Evolutionary conservation across 2,113 vertebrate species (phyloP), one percentile per base, ranked within the genome.

Genomic region (Danio rerio): DNA sequence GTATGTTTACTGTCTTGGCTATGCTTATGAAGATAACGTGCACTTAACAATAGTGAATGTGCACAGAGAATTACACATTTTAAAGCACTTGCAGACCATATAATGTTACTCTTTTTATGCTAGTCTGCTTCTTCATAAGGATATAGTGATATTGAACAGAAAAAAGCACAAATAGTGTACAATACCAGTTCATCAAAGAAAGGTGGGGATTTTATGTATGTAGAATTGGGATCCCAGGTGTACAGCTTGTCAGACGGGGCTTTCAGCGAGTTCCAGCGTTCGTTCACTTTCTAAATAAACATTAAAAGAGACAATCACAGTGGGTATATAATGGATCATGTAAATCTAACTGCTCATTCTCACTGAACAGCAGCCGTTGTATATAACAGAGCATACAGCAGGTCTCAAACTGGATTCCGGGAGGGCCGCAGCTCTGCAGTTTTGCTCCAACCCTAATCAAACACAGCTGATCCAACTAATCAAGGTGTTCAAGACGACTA

Each of bases 131-230:
- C 43, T 65, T 65, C 40, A 8, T 65, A 5, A 43, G 15, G 13
- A 13, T 66, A 45, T 16, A 11, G 5, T 1, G 9, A 3, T n/a
- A 21, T 5, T 42, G 0, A 70, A 45, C 63, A 4, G 50, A 18
- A 52, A 3, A 65, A 65, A 6, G 49, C 49, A 52, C 1, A 61
- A 40, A 21, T n/a, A 13, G 6, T 21, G 13, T n/a, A 11, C 3
- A 89, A 0, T 94, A 99, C 98, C 96, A 99, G 91, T 78, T 94
- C 95, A 79, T 96, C 91, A 81, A 99, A 99, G 91, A 99, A 99
- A 0, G 98, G 97, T 0, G 98, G 98, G 15, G 97, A 96, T 87
- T 99, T 99, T 90, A 99, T 99, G 81, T 99, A 99, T 0, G 98
- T 99, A 15, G 98, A 99, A 18, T 94, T 93, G 55, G 94, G 90